A percentile compares a stretch with the other conserved stretches of the same genome.
Evolutionary conservation across 2,797 vertebrate genomes (phyloP).

Genomic region (Aotus griseimembra): DNA sequence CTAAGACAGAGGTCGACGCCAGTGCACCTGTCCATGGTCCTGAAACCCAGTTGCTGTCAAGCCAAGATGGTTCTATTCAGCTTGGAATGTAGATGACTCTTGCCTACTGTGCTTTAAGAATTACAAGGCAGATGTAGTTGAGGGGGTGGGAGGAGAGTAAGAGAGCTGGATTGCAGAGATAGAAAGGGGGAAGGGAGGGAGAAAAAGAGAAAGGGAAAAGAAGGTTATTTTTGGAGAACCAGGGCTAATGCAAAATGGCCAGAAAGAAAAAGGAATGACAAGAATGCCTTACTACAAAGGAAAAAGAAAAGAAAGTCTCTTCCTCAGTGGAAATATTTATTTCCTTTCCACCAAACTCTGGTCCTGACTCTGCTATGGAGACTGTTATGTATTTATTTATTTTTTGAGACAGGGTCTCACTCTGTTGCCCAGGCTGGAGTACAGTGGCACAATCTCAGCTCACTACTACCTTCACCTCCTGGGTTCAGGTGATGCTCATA

Average conservation of each 20-base stretch:
- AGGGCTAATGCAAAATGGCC: neutral
- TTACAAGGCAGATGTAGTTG: neutral
- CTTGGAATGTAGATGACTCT: neutral
- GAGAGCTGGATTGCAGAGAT: neutral
- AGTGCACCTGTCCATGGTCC: constrained; percentile 55
- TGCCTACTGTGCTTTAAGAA: neutral
- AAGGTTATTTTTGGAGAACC: neutral
- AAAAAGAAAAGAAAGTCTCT: neutral
- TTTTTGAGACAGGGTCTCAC: neutral
- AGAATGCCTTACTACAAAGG: neutral
- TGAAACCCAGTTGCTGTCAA: constrained; percentile 20
- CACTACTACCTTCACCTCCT: neutral
- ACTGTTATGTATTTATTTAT: neutral
- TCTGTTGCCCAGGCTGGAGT: neutral
- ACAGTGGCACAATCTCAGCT: rapidly evolving
- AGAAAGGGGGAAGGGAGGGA: neutral
- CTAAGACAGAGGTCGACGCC: rapidly evolving
- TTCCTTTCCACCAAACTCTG: neutral
- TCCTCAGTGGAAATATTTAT: neutral
- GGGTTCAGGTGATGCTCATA: neutral
- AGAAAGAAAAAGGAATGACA: neutral
- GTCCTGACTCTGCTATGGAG: neutral
- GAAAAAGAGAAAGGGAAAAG: neutral
- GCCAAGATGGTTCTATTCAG: neutral
- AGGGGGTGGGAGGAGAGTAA: neutral